Base-by-base conservation (phyloP, 92 coral and sea anemone species). In the Porites lobata region DNA sequence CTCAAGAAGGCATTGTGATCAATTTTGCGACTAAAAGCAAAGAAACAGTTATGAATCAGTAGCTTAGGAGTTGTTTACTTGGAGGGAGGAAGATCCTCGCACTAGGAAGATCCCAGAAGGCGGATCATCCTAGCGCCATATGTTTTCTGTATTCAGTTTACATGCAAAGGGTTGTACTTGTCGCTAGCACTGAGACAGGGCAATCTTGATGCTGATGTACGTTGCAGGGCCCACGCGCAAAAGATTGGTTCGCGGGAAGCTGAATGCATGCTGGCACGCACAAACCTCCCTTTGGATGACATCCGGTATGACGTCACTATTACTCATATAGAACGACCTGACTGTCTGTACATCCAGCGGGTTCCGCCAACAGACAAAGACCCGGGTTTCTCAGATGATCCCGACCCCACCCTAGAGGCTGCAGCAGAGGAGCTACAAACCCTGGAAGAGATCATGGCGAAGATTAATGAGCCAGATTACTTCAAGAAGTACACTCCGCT, bases 241-340 rank as follows among this genome's bases (percentile, higher is more conserved):
- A 81, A 58, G 69, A 95, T 95, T 57, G 92, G 93, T 38, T 88
- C 93, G 18, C 92, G 96, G 2, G 98, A 93, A 86, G 96, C 95
- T 32, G 94, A 89, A 50, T 91, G 80, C 62, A 71, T 97, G 80
- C 71, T 97, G 80, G 86, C 94, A 3, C 94, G 88, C 67, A 94
- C 98, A 14, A 82, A 92, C 54, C 95, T 97, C 62, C 99, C 99
- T 9, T 94, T 79, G 75, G 90, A 88, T 65, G 95, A 91, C 77
- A 80, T 95, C 67, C 80, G 91, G 47, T 97, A 95, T 91, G 99
- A 95, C 80, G 98, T 97, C 85, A 94, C 95, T 7, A 92, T 97
- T 83, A 97, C 99, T 6, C 98, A 97, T 71, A 94, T 97, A 18
- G 94, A 94, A 50, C 82, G 85, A 81, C 97, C 98, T 15, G 96